A percentile compares a stretch with the other conserved stretches of the same genome.
Conservation (phyloP, 35 echinoderm and acorn worm genomes). For the Diadema setosum region DNA sequence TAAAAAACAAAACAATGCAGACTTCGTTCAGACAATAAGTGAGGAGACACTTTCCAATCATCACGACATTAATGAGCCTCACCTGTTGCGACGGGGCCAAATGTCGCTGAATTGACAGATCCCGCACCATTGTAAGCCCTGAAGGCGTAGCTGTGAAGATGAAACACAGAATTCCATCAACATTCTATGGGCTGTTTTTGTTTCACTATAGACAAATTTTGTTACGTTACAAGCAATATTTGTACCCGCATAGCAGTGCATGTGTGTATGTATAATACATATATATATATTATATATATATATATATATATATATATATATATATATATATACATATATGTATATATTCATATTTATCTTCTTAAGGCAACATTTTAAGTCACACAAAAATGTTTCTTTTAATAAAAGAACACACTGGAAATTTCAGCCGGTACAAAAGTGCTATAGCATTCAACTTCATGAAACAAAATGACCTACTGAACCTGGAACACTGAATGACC, state of each 20-base stretch:
- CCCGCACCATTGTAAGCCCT: conserved; percentile 16
- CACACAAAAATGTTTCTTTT: no score
- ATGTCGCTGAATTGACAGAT: neutral
- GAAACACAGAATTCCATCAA: neutral
- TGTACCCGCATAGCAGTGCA: neutral
- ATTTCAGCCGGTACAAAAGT: no score
- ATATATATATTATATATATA: no score
- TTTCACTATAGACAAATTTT: neutral
- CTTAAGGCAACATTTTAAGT: neutral
- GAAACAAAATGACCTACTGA: no score
- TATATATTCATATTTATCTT: no score
- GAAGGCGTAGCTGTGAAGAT: conserved; percentile 40
- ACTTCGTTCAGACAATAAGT: neutral
- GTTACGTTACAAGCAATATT: no score
- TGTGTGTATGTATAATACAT: no score
- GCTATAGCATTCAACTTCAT: no score
- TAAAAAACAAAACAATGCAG: neutral
- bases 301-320: no score
- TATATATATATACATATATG: no score
- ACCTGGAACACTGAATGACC: neutral
- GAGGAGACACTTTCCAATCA: neutral
- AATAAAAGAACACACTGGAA: no score
- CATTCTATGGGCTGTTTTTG: neutral
- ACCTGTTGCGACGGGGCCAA: conserved; percentile 43
- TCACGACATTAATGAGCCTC: neutral